phyloP scores from a whole-genome alignment of 2,888 invertebrate genomes.

The Monopis laevigella region DNA sequence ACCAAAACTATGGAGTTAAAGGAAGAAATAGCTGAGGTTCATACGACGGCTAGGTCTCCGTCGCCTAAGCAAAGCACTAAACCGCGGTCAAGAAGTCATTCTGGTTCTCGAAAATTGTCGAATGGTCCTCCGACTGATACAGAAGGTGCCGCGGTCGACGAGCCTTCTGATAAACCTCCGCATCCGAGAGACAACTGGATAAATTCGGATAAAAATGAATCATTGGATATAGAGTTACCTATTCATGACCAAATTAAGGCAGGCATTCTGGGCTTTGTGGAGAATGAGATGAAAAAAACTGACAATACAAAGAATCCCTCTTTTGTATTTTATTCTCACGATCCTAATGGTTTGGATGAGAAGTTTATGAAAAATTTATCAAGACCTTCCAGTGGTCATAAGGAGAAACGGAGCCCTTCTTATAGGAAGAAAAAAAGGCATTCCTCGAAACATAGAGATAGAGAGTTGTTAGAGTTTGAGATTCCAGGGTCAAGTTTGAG shows the following conservation, averaged over 20 bases:
- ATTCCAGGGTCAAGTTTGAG: slow-evolving; percentile 60
- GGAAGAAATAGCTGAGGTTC: slow-evolving; percentile 57
- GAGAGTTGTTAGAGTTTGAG: slow-evolving; percentile 58
- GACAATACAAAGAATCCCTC: slow-evolving; percentile 48
- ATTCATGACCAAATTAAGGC: slow-evolving; percentile 67
- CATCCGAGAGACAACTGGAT: slow-evolving; percentile 54
- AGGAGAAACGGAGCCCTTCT: slow-evolving; percentile 57
- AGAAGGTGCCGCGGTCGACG: slow-evolving; percentile 24
- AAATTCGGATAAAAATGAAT: slow-evolving; percentile 59
- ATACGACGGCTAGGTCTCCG: slow-evolving; percentile 46
- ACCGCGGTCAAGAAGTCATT: slow-evolving; percentile 39
- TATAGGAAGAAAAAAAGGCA: slow-evolving; percentile 57
- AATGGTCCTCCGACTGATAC: slow-evolving; percentile 36
- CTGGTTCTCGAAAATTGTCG: slow-evolving; percentile 46
- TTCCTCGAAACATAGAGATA: slow-evolving; percentile 51
- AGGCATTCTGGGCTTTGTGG: slow-evolving; percentile 60
- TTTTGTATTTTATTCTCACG: slow-evolving; percentile 60
- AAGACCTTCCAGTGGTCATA: slow-evolving; percentile 56
- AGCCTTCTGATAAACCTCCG: slow-evolving; percentile 35
- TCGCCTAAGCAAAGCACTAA: slow-evolving; percentile 46
- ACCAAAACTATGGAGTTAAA: slow-evolving; percentile 41
- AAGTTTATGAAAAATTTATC: slow-evolving; percentile 52
- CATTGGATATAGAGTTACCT: slow-evolving; percentile 65
- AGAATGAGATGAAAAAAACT: slow-evolving; percentile 59
- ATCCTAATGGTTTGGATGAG: slow-evolving; percentile 56